A percentile compares a stretch with the other conserved stretches of the same genome.
Evolutionary conservation across 2,888 invertebrate genomes (phyloP).

Genomic region (Psylliodes chrysocephalus): DNA sequence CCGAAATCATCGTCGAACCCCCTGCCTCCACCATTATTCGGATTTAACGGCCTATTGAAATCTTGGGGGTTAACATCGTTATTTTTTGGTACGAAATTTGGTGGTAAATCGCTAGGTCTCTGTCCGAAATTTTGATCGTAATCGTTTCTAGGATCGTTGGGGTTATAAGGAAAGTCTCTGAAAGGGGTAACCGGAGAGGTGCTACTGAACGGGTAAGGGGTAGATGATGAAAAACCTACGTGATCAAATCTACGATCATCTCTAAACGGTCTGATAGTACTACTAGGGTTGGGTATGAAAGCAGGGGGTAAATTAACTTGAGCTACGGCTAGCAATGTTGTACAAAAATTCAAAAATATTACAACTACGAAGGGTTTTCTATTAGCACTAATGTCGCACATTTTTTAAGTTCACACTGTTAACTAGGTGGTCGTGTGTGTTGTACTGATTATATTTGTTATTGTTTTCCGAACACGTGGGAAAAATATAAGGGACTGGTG

Average conservation of each 20-base stretch:
- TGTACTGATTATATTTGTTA: constrained; percentile 56
- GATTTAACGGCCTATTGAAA: constrained; percentile 11
- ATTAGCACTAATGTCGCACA: constrained; percentile 58
- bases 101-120: constrained; percentile 23
- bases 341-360: constrained; percentile 17
- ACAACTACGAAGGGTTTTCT: constrained; percentile 47
- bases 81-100: constrained; percentile 22
- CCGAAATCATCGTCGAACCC: constrained; percentile 35
- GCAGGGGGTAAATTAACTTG: constrained; percentile 34
- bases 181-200: neutral
- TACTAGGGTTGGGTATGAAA: constrained; percentile 45
- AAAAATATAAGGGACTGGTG: constrained; percentile 49
- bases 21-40: constrained; percentile 15
- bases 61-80: constrained; percentile 16
- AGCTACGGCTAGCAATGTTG: constrained; percentile 2
- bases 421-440: constrained; percentile 49
- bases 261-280: constrained; percentile 37
- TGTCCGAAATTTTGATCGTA: constrained; percentile 32
- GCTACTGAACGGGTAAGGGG: constrained; percentile 9
- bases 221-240: constrained; percentile 5
- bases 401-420: constrained; percentile 37
- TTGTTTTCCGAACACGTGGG: constrained; percentile 57
- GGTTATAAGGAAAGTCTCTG: constrained; percentile 21
- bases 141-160: constrained; percentile 32
- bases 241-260: neutral